A percentile compares a stretch with the other conserved stretches of the same genome.
Evolutionary conservation across 2,113 vertebrate species (phyloP).

Genomic region (Buteo buteo): DNA sequence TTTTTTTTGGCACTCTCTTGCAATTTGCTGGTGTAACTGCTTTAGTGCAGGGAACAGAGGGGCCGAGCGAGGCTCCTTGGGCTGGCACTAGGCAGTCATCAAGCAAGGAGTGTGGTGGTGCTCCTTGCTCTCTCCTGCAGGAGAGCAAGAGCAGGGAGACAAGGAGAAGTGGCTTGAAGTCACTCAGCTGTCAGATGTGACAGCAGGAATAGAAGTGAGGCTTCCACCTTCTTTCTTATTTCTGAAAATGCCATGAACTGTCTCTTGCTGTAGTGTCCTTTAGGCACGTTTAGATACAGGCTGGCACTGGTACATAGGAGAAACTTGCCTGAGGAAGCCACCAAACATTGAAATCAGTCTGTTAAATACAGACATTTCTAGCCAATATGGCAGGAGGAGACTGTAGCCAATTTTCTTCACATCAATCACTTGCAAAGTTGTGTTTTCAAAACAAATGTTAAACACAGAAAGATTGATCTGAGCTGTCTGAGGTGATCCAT

Average conservation of each 20-base stretch:
- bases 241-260: background rate
- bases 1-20: background rate
- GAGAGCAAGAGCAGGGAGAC: background rate
- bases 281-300: background rate
- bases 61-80: rapidly evolving
- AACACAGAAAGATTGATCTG: background rate
- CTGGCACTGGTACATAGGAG: background rate
- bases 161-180: background rate
- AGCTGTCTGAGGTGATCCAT: background rate
- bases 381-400: background rate
- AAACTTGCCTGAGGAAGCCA: background rate
- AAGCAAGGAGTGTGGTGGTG: background rate
- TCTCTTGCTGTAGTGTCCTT: background rate
- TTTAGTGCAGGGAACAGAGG: background rate
- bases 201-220: background rate
- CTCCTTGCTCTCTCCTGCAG: background rate
- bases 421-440: constrained; percentile 13
- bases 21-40: background rate
- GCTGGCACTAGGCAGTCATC: background rate
- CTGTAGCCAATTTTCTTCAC: background rate
- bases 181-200: background rate
- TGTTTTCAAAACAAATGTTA: constrained; percentile 26
- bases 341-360: background rate
- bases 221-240: background rate
- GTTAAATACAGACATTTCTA: background rate